Conservation (phyloP, 2,888 invertebrate genomes). For the Lasioglossum lativentre region DNA sequence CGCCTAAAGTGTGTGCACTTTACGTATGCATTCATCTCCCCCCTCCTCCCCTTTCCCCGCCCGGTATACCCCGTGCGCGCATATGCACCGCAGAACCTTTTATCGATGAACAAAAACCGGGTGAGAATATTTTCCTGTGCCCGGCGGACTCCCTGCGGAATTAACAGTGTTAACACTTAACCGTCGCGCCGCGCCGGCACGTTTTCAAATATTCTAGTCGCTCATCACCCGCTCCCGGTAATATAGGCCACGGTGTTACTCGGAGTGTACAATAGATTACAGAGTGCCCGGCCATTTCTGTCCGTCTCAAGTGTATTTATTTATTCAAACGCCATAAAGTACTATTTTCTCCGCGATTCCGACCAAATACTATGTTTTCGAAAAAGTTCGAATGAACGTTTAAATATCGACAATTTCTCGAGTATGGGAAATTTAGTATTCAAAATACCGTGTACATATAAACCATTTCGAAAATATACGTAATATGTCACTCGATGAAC, state of each 20-base stretch:
- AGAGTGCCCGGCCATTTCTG: background rate
- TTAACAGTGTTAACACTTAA: slow-evolving; percentile 5
- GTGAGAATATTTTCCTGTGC: slow-evolving; percentile 11
- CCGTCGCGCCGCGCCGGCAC: background rate
- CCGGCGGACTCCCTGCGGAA: background rate
- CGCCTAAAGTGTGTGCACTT: slow-evolving; percentile 21
- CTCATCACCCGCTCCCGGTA: background rate
- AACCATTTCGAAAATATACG: no score
- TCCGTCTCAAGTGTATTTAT: background rate
- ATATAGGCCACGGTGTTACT: background rate
- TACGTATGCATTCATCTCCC: slow-evolving; percentile 25
- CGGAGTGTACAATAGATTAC: background rate
- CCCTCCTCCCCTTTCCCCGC: no score
- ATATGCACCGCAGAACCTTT: slow-evolving; percentile 25
- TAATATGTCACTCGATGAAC: background rate
- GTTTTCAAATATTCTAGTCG: background rate
- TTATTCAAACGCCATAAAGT: background rate
- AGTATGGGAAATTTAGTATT: no score
- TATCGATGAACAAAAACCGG: slow-evolving; percentile 31
- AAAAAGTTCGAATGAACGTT: no score
- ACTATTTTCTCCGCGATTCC: no score
- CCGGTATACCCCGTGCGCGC: background rate
- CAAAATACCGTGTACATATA: no score
- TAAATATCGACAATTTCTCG: no score
- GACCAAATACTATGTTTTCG: no score